Base-by-base conservation (phyloP, 1,140 invertebrate genomes). In the Caenorhabditis remanei region DNA sequence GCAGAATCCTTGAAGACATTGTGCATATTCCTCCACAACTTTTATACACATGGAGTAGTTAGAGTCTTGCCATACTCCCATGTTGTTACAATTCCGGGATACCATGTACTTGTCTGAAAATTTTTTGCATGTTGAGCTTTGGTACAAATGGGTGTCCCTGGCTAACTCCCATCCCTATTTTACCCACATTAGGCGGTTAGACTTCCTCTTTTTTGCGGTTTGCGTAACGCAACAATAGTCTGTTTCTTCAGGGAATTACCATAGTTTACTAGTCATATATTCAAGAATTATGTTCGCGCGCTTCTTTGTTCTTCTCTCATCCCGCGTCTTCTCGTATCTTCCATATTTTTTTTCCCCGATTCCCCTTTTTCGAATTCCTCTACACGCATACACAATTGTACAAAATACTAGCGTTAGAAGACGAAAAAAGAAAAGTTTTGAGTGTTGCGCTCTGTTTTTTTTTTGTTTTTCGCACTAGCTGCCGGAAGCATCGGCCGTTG, bases 1-100 rank as follows among this genome's bases (percentile, higher is more conserved):
- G 85, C 91, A 92, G 63, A 88, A 92, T 16, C 91, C 91, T 43
- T 86, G 85, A 55, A 92, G 86, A 75, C 91, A 92, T 61, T 90
- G 84, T 1, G 87, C 65, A 85, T 92, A 88, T 14, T 87, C 90
- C 19, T 87, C 84, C 1, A 92, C 87, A 13, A 92, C 83, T n/a
- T 91, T 85, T 32, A 92, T 88, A 58, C 91, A 92, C 58, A 90
- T 55, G 19, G 83, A 46, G 65, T 92, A 92, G 58, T 90, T 90
- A 6, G 91, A 90, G 14, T 87, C 91, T 16, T 87, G 87, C 91
- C 91, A 92, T 5, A 88, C 87, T 40, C 91, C 91, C 61, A 88
- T 90, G 19, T 32, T 50, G 48, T 87, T 83, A 83, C 91, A 92
- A 21, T 85, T 65, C 40, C 92, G 88, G 40, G 85, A 90, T 7